phyloP scores from a whole-genome alignment of 2,888 invertebrate genomes.

The Orthosia gracilis region DNA sequence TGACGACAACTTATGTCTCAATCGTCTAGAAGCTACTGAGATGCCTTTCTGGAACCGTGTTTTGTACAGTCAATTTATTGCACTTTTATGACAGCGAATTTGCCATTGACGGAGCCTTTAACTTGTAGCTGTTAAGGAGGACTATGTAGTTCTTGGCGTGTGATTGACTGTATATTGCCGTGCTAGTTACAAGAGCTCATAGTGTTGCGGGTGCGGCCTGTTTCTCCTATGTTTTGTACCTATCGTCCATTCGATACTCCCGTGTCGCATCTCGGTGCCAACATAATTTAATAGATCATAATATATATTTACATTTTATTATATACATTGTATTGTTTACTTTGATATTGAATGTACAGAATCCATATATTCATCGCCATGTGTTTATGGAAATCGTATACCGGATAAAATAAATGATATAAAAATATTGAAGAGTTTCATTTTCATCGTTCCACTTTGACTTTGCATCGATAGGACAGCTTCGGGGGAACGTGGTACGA shows the following conservation, averaged over 20 bases:
- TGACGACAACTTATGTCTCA: too few species aligned
- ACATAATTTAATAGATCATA: constrained; percentile 83
- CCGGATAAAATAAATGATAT: constrained; percentile 86
- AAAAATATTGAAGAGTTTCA: constrained; percentile 75
- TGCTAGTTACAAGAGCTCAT: not conserved
- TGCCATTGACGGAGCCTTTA: not conserved
- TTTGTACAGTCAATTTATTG: not conserved
- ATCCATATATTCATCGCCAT: constrained; percentile 86
- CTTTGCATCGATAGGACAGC: constrained; percentile 65
- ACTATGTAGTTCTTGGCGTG: not conserved
- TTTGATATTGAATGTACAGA: constrained; percentile 89
- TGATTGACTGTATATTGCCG: not conserved
- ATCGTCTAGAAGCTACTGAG: not conserved
- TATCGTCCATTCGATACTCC: constrained; percentile 84
- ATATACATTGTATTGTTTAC: constrained; percentile 87
- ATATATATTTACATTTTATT: constrained; percentile 87
- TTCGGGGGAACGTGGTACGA: not conserved
- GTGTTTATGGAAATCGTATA: constrained; percentile 88
- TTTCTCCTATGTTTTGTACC: constrained; percentile 49
- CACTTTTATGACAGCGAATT: not conserved
- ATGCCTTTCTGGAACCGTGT: not conserved
- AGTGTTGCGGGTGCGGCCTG: constrained; percentile 48
- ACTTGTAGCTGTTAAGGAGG: not conserved
- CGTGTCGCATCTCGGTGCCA: constrained; percentile 86
- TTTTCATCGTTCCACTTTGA: constrained; percentile 69